phyloP scores from a whole-genome alignment of 2,888 invertebrate species.

The Idaea dimidiata region DNA sequence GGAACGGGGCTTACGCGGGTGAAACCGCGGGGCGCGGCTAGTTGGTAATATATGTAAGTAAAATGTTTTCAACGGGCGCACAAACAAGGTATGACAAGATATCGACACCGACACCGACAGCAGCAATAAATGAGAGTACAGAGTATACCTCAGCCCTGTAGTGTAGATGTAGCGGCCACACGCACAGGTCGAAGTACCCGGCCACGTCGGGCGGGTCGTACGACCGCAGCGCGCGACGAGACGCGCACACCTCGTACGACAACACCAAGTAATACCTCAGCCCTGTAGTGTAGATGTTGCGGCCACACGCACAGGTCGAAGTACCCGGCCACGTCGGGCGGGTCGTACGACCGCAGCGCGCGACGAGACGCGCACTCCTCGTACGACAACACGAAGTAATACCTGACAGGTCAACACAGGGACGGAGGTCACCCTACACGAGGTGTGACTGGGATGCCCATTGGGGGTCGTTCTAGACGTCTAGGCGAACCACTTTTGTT shows the following conservation, averaged over 20 bases:
- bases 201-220: conserved; percentile 93
- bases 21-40: too few species aligned
- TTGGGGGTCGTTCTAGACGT: too few species aligned
- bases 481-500: too few species aligned
- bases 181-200: conserved; percentile 92
- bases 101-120: too few species aligned
- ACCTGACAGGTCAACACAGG: too few species aligned
- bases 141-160: conserved; percentile 73
- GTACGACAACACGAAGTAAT: conserved; percentile 86
- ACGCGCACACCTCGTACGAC: conserved; percentile 83
- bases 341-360: conserved; percentile 83
- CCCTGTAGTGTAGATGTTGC: conserved; percentile 83
- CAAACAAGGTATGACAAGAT: too few species aligned
- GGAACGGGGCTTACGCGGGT: too few species aligned
- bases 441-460: too few species aligned
- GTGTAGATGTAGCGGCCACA: conserved; percentile 93
- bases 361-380: conserved; percentile 85
- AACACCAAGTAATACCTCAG: conserved; percentile 83
- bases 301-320: conserved; percentile 96
- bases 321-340: conserved; percentile 93
- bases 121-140: too few species aligned
- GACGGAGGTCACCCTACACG: too few species aligned
- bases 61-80: too few species aligned
- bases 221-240: conserved; percentile 78
- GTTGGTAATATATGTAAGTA: too few species aligned